Evolutionary conservation across 2,888 invertebrate species (phyloP), one percentile per base, ranked within the genome.

Genomic region (Zhuqinia jingwanae): DNA sequence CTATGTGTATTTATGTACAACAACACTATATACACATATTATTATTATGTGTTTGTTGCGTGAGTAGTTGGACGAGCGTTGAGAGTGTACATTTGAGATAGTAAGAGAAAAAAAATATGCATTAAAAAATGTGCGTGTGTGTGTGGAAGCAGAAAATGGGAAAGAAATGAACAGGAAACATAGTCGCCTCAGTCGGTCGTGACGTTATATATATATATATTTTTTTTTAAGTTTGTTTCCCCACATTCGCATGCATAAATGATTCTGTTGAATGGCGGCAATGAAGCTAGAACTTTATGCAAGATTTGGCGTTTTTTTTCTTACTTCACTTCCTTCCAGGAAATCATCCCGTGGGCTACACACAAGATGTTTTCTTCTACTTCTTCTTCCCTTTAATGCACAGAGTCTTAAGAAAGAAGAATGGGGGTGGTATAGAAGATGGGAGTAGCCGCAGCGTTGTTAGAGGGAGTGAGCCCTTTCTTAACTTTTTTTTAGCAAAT

Each of bases 291-390:
- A 45, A 77, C 11, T 36, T 36, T 36, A 36, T 36, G 36, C 8
- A 36, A 2, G 11, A 15, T 27, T 30, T 13, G 15, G 15, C 30
- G 2, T 25, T 22, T 58, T 58, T 60, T 60, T n/a, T 56, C 79
- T 83, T 79, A 13, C 17, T 50, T 63, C 30, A 81, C 53, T 58
- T 77, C 77, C 65, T 84, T 78, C 77, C 53, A 84, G 65, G 63
- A 77, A 77, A 84, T 68, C 77, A 84, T 65, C 68, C 15, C 58
- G 27, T 65, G n/a, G 36, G 42, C 42, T 36, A 42, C 5, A 68
- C n/a, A n/a, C n/a, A n/a, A n/a, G n/a, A n/a, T n/a, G n/a, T n/a
- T n/a, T n/a, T n/a, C n/a, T n/a, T n/a, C n/a, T n/a, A n/a, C n/a
- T n/a, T n/a, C n/a, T n/a, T n/a, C n/a, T n/a, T n/a, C n/a, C n/a